These are phyloP conservation scores for Cecropterus lyciades DNA, from an alignment of 1,140 invertebrate species.

Conservation along the genomic window DNA sequence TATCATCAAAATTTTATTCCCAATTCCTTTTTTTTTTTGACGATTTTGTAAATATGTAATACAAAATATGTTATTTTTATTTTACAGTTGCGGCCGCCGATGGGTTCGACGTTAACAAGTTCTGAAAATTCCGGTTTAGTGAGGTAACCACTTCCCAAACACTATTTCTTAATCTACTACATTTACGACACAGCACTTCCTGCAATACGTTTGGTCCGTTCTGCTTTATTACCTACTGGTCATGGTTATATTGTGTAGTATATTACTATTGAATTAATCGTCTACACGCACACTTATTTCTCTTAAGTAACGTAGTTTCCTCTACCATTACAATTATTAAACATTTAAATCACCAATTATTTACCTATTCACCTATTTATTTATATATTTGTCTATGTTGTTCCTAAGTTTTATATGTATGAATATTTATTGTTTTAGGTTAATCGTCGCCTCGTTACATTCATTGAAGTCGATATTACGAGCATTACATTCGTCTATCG, in stretches of 20 bases:
- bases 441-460: constrained; percentile 69
- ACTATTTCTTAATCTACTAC: constrained; percentile 29
- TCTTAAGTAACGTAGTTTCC: constrained; percentile 23
- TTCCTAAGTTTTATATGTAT: constrained; percentile 42
- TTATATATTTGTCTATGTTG: constrained; percentile 31
- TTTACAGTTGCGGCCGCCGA: constrained; percentile 79
- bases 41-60: no score
- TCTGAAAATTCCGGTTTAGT: constrained; percentile 83
- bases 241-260: constrained; percentile 35
- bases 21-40: no score
- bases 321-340: constrained; percentile 13
- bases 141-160: constrained; percentile 61
- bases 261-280: constrained; percentile 31
- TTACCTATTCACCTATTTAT: no score
- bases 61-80: constrained; percentile 21
- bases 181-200: constrained; percentile 36
- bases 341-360: constrained; percentile 9
- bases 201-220: constrained; percentile 33
- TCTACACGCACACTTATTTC: constrained; percentile 29
- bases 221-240: constrained; percentile 36
- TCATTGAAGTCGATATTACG: constrained; percentile 62
- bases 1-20: no score
- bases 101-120: constrained; percentile 75
- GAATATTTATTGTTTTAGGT: constrained; percentile 81
- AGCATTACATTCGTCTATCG: constrained; percentile 58